Conservation (phyloP, 2,888 invertebrate species). For the Lacanobia wlatinum region DNA sequence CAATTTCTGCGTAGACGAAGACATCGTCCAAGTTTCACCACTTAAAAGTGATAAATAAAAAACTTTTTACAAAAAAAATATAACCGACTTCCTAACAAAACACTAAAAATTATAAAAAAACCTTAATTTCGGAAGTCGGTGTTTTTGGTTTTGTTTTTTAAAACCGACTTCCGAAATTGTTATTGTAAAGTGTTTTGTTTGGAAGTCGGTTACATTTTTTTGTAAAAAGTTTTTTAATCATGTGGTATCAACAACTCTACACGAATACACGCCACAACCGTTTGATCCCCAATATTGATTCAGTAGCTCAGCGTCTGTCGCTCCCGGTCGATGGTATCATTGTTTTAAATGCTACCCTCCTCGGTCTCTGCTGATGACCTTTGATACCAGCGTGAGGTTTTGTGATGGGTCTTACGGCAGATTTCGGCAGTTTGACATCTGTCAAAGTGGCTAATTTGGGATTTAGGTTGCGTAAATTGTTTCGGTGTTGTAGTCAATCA, state of each 20-base stretch:
- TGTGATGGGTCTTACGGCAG: slow-evolving; percentile 70
- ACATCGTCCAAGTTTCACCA: no score
- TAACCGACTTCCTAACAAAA: no score
- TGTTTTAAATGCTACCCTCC: slow-evolving; percentile 82
- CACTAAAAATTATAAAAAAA: no score
- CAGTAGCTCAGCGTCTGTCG: slow-evolving; percentile 75
- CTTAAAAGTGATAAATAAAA: no score
- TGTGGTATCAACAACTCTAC: slow-evolving; percentile 72
- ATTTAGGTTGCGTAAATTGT: slow-evolving; percentile 16
- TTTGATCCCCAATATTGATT: slow-evolving; percentile 89
- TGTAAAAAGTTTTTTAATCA: no score
- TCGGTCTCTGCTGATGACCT: slow-evolving; percentile 52
- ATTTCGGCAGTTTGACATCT: slow-evolving; percentile 26
- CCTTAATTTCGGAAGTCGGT: no score
- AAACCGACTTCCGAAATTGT: no score
- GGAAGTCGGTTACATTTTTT: no score
- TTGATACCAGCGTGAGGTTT: slow-evolving; percentile 69
- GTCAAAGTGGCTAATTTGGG: slow-evolving; percentile 17
- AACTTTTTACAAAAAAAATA: no score
- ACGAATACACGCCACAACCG: slow-evolving; percentile 61
- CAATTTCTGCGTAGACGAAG: no score
- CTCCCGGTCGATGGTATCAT: slow-evolving; percentile 81
- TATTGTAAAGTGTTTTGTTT: no score
- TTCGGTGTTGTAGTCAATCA: background rate
- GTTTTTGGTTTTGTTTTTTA: no score